Percentiles rank a stretch among this genome's conserved stretches.
phyloP scores from a whole-genome alignment of 1,140 invertebrate species.

The Drosophila mojavensis region DNA sequence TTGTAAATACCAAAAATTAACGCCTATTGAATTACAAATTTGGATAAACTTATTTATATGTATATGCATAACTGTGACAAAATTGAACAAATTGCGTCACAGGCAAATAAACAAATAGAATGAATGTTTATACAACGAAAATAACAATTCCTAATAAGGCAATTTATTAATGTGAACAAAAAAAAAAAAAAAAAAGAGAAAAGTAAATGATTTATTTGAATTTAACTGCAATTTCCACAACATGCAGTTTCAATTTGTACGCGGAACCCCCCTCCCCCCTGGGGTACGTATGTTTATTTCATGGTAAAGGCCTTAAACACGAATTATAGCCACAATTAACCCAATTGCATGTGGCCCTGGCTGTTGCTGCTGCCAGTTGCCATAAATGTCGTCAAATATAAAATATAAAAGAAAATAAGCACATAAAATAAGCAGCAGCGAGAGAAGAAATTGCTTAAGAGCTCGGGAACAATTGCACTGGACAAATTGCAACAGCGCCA shows the following conservation, averaged over 20 bases:
- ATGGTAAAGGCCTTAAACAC: conserved; percentile 74
- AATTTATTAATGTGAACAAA: conserved; percentile 29
- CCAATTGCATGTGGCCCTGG: conserved; percentile 67
- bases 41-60: conserved; percentile 12
- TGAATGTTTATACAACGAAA: conserved; percentile 21
- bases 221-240: conserved; percentile 36
- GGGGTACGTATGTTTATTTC: conserved; percentile 19
- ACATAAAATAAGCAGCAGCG: conserved; percentile 28
- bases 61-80: conserved; percentile 63
- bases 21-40: conserved; percentile 59
- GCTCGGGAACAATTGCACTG: conserved; percentile 58
- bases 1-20: conserved; percentile 36
- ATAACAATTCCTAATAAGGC: conserved; percentile 59
- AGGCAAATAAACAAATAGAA: conserved; percentile 36
- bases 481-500: conserved; percentile 29
- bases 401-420: conserved; percentile 21
- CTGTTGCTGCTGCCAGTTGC: conserved; percentile 22
- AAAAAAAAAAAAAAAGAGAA: neutral
- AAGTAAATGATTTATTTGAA: conserved; percentile 64
- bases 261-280: neutral
- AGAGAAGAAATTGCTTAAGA: conserved; percentile 55
- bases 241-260: conserved; percentile 74
- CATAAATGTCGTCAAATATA: conserved; percentile 41
- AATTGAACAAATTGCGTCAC: conserved; percentile 59
- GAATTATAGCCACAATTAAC: conserved; percentile 75